phyloP scores from a whole-genome alignment of 2,888 invertebrate species.

The Trissolcus japonicus region DNA sequence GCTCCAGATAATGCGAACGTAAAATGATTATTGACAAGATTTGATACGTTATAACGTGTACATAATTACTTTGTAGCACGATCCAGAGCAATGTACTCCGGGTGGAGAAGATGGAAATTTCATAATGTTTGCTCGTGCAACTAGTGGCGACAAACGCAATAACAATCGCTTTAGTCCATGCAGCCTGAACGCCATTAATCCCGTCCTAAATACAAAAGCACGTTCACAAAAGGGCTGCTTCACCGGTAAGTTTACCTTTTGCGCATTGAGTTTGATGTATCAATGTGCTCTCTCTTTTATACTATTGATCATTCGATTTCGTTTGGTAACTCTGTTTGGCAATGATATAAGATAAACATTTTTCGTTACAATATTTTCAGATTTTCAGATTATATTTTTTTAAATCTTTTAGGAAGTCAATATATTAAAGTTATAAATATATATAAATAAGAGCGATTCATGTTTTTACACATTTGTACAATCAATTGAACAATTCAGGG shows the following conservation, averaged over 20 bases:
- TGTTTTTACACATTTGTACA: no score
- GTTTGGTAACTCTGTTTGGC: no score
- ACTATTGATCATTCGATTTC: no score
- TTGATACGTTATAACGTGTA: slow-evolving; percentile 49
- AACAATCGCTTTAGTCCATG: slow-evolving; percentile 96
- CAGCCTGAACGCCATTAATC: slow-evolving; percentile 93
- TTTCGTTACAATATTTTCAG: no score
- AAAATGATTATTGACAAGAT: slow-evolving; percentile 43
- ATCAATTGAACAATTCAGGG: no score
- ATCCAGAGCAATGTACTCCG: slow-evolving; percentile 95
- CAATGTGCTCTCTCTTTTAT: no score
- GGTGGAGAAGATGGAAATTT: slow-evolving; percentile 98
- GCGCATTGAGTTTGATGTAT: slow-evolving; percentile 15
- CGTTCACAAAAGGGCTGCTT: slow-evolving; percentile 94
- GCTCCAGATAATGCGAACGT: background rate
- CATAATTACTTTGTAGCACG: slow-evolving; percentile 83
- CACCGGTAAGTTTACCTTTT: slow-evolving; percentile 80
- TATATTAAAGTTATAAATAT: no score
- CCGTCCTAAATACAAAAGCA: slow-evolving; percentile 94
- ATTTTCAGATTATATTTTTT: no score
- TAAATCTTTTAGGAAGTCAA: no score
- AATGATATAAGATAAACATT: no score
- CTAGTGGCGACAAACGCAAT: slow-evolving; percentile 97
- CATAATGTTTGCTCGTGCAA: slow-evolving; percentile 99
- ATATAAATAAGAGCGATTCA: no score